Evolutionary conservation across 2,113 vertebrate species (phyloP).

Genomic region (Coptodon rendalli): DNA sequence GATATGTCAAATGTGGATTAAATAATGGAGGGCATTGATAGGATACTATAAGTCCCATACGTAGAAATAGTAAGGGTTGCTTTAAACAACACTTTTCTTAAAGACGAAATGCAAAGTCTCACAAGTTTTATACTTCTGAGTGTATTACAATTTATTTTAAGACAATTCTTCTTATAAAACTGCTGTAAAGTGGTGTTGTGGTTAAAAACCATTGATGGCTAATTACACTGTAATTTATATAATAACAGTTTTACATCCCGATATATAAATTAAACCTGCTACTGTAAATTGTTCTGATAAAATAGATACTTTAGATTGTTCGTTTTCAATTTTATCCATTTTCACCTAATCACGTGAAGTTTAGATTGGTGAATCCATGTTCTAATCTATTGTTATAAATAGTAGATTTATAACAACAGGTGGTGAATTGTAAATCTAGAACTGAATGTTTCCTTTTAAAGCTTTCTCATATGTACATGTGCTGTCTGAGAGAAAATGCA

Average conservation of each 20-base stretch:
- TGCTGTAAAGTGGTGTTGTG: background rate
- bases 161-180: background rate
- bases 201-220: background rate
- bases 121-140: background rate
- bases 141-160: background rate
- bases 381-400: background rate
- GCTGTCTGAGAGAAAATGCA: background rate
- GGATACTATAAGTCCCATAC: background rate
- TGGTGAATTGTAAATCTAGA: background rate
- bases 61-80: background rate
- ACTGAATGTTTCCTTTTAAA: background rate
- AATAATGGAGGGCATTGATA: background rate
- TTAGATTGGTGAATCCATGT: background rate
- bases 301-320: background rate
- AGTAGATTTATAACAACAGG: background rate
- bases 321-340: background rate
- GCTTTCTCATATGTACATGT: background rate
- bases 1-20: background rate
- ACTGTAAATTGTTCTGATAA: background rate
- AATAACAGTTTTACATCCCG: background rate
- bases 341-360: background rate
- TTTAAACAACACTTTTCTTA: background rate
- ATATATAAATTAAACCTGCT: background rate
- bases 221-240: background rate
- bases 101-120: background rate